phyloP scores from a whole-genome alignment of 2,888 invertebrate species.

The Tortricodes alternella region DNA sequence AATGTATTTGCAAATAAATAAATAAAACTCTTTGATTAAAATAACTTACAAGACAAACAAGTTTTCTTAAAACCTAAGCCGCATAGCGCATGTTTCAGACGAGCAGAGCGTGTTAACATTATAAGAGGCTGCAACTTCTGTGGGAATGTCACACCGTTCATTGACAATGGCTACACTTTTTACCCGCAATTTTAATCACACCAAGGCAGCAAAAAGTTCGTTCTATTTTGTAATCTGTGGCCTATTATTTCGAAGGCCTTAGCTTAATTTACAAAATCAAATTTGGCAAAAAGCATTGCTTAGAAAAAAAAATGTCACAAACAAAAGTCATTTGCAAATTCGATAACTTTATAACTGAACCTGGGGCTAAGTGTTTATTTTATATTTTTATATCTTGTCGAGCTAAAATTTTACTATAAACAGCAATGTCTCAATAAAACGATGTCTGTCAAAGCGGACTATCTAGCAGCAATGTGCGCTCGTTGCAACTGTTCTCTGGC shows the following conservation, averaged over 20 bases:
- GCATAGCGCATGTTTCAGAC: slow-evolving; percentile 41
- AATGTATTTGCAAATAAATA: too few species aligned
- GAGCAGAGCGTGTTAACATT: slow-evolving; percentile 52
- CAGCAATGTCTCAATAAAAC: too few species aligned
- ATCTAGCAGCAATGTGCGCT: too few species aligned
- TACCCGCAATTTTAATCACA: not conserved
- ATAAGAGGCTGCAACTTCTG: slow-evolving; percentile 41
- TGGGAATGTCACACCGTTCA: slow-evolving; percentile 45
- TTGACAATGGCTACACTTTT: slow-evolving; percentile 31
- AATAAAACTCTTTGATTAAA: too few species aligned
- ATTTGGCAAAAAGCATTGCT: slow-evolving; percentile 1
- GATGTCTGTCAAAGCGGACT: too few species aligned
- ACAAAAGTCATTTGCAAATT: too few species aligned
- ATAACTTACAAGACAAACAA: too few species aligned
- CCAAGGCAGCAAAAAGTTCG: not conserved
- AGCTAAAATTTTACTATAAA: too few species aligned
- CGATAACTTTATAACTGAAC: too few species aligned
- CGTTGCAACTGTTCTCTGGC: too few species aligned
- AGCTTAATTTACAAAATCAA: not conserved
- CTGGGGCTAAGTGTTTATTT: too few species aligned
- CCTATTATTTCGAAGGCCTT: slow-evolving; percentile 1
- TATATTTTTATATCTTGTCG: too few species aligned
- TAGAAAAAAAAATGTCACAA: not conserved
- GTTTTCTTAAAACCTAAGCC: not conserved
- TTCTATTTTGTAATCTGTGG: not conserved